Conservation (phyloP, 2,888 invertebrate species). For the Mythimna loreyi region DNA sequence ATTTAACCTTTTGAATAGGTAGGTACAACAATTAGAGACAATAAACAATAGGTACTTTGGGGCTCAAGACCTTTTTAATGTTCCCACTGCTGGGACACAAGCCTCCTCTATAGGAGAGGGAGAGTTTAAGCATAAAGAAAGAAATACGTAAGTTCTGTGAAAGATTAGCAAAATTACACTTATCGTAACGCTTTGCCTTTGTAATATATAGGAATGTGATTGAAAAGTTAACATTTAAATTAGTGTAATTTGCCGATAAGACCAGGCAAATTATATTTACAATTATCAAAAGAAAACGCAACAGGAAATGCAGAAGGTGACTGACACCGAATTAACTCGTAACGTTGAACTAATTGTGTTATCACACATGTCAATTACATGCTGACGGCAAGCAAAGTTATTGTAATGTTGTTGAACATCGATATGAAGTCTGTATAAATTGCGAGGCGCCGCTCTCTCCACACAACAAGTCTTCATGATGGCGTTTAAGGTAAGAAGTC, state of each 20-base stretch:
- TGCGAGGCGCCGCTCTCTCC: neutral
- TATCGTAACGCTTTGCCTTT: too few relatives aligned
- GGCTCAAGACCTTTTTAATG: too few relatives aligned
- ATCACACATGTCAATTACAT: slow-evolving; percentile 57
- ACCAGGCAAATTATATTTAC: neutral
- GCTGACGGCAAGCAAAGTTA: slow-evolving; percentile 35
- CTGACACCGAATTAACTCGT: slow-evolving; percentile 48
- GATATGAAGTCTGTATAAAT: slow-evolving; percentile 65
- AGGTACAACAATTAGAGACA: too few relatives aligned
- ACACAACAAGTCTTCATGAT: slow-evolving; percentile 10
- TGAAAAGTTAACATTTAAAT: too few relatives aligned
- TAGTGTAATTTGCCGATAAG: neutral
- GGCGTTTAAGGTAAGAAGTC: slow-evolving; percentile 25
- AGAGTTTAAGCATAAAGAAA: too few relatives aligned
- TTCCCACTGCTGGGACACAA: too few relatives aligned
- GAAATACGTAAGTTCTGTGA: too few relatives aligned
- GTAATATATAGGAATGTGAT: too few relatives aligned
- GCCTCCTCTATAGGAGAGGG: too few relatives aligned
- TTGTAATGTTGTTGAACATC: slow-evolving; percentile 46
- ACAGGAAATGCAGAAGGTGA: slow-evolving; percentile 42
- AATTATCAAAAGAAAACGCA: neutral
- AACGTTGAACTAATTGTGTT: slow-evolving; percentile 44
- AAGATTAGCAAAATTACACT: too few relatives aligned
- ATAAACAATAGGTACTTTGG: too few relatives aligned
- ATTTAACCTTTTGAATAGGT: too few relatives aligned